Evolutionary conservation across 2,113 vertebrate genomes (phyloP).

Genomic region (Protobothrops flavoviridis): DNA sequence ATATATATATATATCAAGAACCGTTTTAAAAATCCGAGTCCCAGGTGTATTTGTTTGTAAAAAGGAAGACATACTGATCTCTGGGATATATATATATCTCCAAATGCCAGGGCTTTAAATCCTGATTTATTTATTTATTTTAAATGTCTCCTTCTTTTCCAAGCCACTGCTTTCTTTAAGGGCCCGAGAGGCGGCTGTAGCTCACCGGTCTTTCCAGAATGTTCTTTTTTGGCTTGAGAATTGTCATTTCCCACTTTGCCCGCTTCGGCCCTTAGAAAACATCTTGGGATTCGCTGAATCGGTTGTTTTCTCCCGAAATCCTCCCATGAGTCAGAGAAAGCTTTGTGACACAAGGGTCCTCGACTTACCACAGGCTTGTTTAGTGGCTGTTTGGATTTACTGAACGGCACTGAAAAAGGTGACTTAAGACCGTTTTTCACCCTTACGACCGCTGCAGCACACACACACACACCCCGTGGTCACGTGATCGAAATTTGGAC

Average conservation of each 20-base stretch:
- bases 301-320: not conserved
- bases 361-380: not conserved
- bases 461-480: too few species aligned
- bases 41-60: too few species aligned
- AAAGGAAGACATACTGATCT: too few species aligned
- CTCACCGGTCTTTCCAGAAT: not conserved
- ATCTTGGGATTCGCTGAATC: not conserved
- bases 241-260: not conserved
- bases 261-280: not conserved
- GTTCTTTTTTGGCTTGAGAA: not conserved
- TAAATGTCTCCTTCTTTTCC: not conserved
- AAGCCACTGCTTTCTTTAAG: not conserved
- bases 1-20: too few species aligned
- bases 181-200: not conserved
- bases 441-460: not conserved
- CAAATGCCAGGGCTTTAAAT: not conserved
- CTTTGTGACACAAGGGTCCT: not conserved
- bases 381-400: not conserved
- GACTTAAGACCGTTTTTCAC: not conserved
- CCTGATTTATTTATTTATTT: not conserved
- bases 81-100: not conserved
- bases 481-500: not conserved
- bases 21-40: too few species aligned
- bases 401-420: too few species aligned
- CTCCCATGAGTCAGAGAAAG: not conserved